These are phyloP conservation scores for Polydrusus tereticollis DNA, from an alignment of 2,888 invertebrate genomes.

Conservation along the genomic window DNA sequence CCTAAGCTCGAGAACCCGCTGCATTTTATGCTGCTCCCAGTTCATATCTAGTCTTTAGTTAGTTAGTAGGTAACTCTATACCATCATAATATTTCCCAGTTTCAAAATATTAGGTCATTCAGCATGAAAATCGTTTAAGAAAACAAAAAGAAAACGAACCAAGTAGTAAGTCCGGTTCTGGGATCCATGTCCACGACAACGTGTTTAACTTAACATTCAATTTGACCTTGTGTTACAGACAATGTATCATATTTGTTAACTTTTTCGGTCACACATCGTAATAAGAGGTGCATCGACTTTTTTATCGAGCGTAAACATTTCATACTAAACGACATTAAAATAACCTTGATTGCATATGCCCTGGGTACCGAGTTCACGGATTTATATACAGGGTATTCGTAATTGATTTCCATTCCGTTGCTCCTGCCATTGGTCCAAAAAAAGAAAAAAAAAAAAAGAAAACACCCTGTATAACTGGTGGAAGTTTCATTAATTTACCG, in stretches of 20 bases:
- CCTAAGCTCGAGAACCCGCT: too few relatives aligned
- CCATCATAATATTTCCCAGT: not conserved
- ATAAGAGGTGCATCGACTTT: conserved; percentile 62
- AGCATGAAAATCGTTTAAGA: too few relatives aligned
- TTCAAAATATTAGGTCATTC: not conserved
- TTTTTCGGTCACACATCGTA: conserved; percentile 62
- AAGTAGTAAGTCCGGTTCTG: conserved; percentile 56
- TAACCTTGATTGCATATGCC: conserved; percentile 58
- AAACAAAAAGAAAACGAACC: not conserved
- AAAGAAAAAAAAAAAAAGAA: too few relatives aligned
- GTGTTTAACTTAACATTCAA: conserved; percentile 56
- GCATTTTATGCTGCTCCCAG: too few relatives aligned
- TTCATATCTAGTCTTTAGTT: too few relatives aligned
- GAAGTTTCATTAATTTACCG: too few relatives aligned
- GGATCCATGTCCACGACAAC: conserved; percentile 61
- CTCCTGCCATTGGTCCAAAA: too few relatives aligned
- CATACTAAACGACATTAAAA: conserved; percentile 54
- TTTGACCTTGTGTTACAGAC: conserved; percentile 62
- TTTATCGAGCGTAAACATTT: conserved; percentile 60
- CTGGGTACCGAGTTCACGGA: conserved; percentile 18
- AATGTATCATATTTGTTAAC: conserved; percentile 62
- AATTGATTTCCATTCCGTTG: too few relatives aligned
- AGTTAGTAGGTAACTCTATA: too few relatives aligned
- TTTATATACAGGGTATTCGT: too few relatives aligned
- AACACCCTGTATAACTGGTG: too few relatives aligned